These are phyloP conservation scores for Telmatochromis sp. DNA, from an alignment of 2,113 vertebrate genomes.

Conservation along the genomic window DNA sequence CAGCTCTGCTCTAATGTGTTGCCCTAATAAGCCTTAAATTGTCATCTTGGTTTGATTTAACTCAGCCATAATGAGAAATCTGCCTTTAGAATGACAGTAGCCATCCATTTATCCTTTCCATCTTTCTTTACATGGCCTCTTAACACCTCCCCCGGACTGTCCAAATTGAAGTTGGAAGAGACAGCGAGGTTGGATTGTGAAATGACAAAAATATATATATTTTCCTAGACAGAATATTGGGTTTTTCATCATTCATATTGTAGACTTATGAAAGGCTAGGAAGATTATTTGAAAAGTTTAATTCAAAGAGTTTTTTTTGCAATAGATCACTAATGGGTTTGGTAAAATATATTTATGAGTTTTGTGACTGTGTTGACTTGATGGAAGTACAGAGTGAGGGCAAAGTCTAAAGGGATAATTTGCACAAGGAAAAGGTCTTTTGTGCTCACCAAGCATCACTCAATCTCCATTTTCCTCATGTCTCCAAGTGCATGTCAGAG, in stretches of 20 bases:
- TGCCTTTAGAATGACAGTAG: slow-evolving; percentile 52
- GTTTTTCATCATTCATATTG: slow-evolving; percentile 28
- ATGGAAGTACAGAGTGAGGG: slow-evolving; percentile 5
- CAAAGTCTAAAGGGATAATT: slow-evolving; percentile 21
- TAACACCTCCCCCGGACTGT: not conserved
- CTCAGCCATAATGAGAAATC: slow-evolving; percentile 53
- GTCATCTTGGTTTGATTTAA: slow-evolving; percentile 61
- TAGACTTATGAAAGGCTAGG: slow-evolving; percentile 2
- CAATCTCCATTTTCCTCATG: slow-evolving; percentile 26
- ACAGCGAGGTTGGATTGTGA: not conserved
- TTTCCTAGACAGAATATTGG: slow-evolving; percentile 13
- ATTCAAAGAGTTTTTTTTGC: slow-evolving; percentile 8
- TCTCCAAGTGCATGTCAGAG: slow-evolving; percentile 6
- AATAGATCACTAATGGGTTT: slow-evolving; percentile 16
- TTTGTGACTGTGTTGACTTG: slow-evolving; percentile 27
- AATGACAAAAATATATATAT: slow-evolving; percentile 7
- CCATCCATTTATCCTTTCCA: slow-evolving; percentile 43
- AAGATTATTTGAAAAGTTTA: slow-evolving; percentile 28
- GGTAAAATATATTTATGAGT: slow-evolving; percentile 31
- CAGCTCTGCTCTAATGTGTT: slow-evolving; percentile 38
- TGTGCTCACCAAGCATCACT: not conserved
- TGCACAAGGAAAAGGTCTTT: slow-evolving; percentile 6
- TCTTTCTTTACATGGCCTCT: not conserved
- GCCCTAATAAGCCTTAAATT: slow-evolving; percentile 60
- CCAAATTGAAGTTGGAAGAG: slow-evolving; percentile 27